These are phyloP conservation scores for Ormyrus nitidulus DNA, from an alignment of 2,888 invertebrate species.

Conservation along the genomic window DNA sequence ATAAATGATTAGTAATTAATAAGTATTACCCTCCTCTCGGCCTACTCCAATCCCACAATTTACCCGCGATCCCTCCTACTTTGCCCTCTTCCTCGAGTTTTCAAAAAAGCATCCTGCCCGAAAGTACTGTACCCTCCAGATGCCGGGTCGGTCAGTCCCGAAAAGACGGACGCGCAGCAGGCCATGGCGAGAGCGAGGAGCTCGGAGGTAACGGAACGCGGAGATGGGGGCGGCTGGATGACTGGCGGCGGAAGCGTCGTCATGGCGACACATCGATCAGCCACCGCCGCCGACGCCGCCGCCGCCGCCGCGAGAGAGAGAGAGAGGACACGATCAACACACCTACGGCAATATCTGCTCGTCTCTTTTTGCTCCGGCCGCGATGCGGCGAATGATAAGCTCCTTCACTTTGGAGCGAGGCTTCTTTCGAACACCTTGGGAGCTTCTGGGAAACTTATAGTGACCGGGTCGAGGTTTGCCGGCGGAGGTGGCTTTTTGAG, in stretches of 20 bases:
- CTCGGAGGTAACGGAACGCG: conserved; percentile 57
- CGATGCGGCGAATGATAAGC: not conserved
- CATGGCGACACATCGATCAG: conserved; percentile 82
- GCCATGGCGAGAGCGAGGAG: not conserved
- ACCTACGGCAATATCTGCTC: not conserved
- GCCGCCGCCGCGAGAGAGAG: conserved; percentile 50
- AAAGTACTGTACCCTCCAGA: too few relatives aligned
- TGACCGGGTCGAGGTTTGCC: too few relatives aligned
- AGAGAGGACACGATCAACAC: conserved; percentile 29
- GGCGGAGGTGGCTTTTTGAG: too few relatives aligned
- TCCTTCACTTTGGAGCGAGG: not conserved
- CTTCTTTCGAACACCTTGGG: not conserved
- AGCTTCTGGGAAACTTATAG: too few relatives aligned
- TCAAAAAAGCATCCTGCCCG: too few relatives aligned
- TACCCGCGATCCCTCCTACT: too few relatives aligned
- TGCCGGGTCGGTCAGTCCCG: not conserved
- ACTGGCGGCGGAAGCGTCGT: conserved; percentile 78
- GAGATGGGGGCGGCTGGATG: conserved; percentile 72
- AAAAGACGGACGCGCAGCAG: not conserved
- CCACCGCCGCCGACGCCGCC: conserved; percentile 64
- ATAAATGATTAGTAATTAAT: too few relatives aligned
- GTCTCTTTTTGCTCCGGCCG: conserved; percentile 1
- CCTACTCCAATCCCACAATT: too few relatives aligned
- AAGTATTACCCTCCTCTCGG: too few relatives aligned
- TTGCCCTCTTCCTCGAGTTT: too few relatives aligned